Evolutionary conservation across 2,888 invertebrate species (phyloP), one percentile per base, ranked within the genome.

Genomic region (Bombylius major): DNA sequence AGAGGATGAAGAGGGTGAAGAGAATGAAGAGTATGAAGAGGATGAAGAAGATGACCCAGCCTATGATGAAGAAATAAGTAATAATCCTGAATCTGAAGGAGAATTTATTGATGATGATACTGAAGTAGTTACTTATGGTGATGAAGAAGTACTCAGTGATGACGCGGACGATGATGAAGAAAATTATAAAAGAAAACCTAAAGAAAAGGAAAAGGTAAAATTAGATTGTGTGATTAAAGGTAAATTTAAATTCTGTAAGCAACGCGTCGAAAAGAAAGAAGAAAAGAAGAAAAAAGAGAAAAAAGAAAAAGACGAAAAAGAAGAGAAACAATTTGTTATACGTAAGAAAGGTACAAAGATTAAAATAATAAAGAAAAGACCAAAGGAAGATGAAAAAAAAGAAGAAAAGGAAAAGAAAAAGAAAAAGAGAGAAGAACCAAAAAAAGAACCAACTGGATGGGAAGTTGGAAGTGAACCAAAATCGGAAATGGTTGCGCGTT

Each of bases 401-500:
- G n/a, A 42, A 42, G 32, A 44, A 44, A 1, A 44, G 3, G 5
- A 34, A 49, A 50, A 51, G 11, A 8, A 44, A 23, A 23, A 23
- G 6, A 46, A 49, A 48, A 33, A 42, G 7, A 31, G 47, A 36
- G 39, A 47, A 23, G 31, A 33, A 39, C 12, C 44, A 45, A 14
- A 33, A 50, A 1, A 12, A 50, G 4, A 14, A 33, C 48, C 33
- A 13, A 4, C 36, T 34, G 12, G 8, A 5, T 31, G 12, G 9
- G 12, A 31, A 31, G 11, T 11, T 31, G 34, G 14, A 42, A 42
- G 14, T 9, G 50, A 50, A 45, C 13, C 31, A n/a, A 53, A 56
- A 53, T 12, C 13, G n/a, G 47, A 50, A 31, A n/a, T 55, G 34
- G 46, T 57, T 39, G 39, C 57, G 1, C 51, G 57, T 7, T 49